Conservation (phyloP, 1,140 invertebrate species). For the Leucophenga varia region DNA sequence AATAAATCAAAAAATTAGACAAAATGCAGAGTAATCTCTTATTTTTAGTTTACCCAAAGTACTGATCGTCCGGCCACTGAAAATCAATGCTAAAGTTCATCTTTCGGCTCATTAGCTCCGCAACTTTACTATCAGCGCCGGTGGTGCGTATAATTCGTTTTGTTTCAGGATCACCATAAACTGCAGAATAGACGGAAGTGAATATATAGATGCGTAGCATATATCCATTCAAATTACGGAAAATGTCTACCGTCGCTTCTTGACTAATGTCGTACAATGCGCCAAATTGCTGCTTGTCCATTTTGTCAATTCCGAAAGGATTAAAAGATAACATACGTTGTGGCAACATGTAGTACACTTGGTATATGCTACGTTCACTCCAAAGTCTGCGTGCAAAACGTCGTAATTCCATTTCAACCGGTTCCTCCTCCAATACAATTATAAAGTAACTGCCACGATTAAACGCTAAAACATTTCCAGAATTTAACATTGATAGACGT, state of each 20-base stretch:
- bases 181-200: constrained; percentile 34
- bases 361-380: not conserved
- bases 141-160: constrained; percentile 19
- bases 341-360: constrained; percentile 5
- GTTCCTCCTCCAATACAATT: too few relatives aligned
- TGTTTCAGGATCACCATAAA: constrained; percentile 18
- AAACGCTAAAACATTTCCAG: too few relatives aligned
- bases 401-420: not conserved
- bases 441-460: too few relatives aligned
- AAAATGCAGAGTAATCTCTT: not conserved
- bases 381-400: constrained; percentile 1
- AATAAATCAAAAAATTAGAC: not conserved
- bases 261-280: not conserved
- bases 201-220: constrained; percentile 44
- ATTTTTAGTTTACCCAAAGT: constrained; percentile 33
- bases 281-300: not conserved
- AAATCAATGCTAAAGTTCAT: constrained; percentile 44
- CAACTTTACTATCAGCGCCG: constrained; percentile 40
- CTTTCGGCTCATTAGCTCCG: constrained; percentile 24
- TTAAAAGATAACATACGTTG: constrained; percentile 2
- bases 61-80: constrained; percentile 43
- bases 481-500: too few relatives aligned
- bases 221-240: constrained; percentile 40
- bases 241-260: constrained; percentile 8
- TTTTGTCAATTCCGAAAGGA: constrained; percentile 11